Conservation (phyloP, 2,888 invertebrate genomes). For the Furcula furcula region DNA sequence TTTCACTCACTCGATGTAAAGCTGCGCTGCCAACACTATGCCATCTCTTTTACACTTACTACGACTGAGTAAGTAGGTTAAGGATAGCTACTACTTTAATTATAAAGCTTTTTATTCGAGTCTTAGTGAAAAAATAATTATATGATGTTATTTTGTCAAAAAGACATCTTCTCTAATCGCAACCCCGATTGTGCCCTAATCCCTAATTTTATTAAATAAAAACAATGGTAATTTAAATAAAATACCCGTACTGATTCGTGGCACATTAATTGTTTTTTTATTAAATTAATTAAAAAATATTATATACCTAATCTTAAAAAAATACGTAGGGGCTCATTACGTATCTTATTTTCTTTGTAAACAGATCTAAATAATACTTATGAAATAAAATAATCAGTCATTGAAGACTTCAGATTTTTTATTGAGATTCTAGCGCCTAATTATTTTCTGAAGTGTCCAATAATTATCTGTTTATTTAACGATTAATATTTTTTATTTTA, state of each 20-base stretch:
- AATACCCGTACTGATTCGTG: constrained; percentile 74
- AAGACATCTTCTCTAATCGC: constrained; percentile 16
- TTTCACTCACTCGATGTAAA: constrained; percentile 6
- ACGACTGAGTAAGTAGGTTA: constrained; percentile 47
- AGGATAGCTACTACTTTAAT: constrained; percentile 33
- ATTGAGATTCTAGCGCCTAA: constrained; percentile 73
- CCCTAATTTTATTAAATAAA: constrained; percentile 29
- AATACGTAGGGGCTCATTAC: constrained; percentile 48
- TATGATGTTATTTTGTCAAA: not conserved
- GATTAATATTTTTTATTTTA: constrained; percentile 46
- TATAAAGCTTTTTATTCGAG: constrained; percentile 13
- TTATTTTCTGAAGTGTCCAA: constrained; percentile 72
- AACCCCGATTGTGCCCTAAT: constrained; percentile 15
- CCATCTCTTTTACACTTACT: constrained; percentile 47
- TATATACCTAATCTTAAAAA: constrained; percentile 29
- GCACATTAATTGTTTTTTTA: constrained; percentile 54
- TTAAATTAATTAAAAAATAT: constrained; percentile 35
- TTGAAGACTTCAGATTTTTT: constrained; percentile 73
- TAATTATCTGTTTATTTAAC: constrained; percentile 41
- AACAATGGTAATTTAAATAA: constrained; percentile 45
- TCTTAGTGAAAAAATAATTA: constrained; percentile 4
- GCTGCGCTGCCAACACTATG: constrained; percentile 24
- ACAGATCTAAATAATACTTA: constrained; percentile 60
- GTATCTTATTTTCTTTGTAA: constrained; percentile 36
- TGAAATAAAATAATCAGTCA: constrained; percentile 63